These are phyloP conservation scores for Syngnathus floridae DNA, from an alignment of 2,113 vertebrate genomes.

Conservation along the genomic window DNA sequence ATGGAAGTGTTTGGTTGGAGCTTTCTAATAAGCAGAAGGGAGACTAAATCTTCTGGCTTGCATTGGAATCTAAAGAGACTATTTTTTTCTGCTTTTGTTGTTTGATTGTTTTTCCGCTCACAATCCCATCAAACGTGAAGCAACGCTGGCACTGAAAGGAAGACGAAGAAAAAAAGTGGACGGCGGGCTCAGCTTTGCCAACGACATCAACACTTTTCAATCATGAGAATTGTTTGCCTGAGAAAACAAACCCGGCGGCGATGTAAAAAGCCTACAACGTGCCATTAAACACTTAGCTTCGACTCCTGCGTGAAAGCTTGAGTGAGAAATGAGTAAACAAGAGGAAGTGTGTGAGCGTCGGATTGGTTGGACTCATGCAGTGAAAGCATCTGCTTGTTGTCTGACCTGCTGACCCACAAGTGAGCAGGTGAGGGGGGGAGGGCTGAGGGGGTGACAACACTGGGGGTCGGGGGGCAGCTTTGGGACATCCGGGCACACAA, in stretches of 20 bases:
- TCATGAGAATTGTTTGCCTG: conserved; percentile 4
- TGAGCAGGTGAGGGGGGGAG: conserved; percentile 7
- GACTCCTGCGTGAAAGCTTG: background rate
- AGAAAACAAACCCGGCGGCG: background rate
- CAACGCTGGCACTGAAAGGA: conserved; percentile 22
- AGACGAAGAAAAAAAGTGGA: conserved; percentile 16
- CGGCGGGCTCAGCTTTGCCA: conserved; percentile 27
- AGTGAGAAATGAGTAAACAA: conserved; percentile 27
- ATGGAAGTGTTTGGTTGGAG: background rate
- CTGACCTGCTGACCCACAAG: conserved; percentile 28
- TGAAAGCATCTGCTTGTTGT: conserved; percentile 56
- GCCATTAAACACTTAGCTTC: background rate
- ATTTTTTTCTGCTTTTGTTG: background rate
- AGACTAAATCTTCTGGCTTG: conserved; percentile 24
- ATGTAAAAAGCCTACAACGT: background rate
- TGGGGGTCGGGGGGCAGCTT: conserved; percentile 20
- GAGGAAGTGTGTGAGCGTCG: conserved; percentile 10
- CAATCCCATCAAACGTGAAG: conserved; percentile 26
- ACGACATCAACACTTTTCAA: conserved; percentile 16
- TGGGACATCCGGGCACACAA: background rate
- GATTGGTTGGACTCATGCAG: conserved; percentile 34
- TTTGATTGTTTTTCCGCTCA: conserved; percentile 1
- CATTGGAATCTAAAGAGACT: conserved; percentile 32
- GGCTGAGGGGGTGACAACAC: background rate
- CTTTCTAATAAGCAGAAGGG: conserved; percentile 18